phyloP scores from a whole-genome alignment of 1,140 invertebrate species.

The Drosophila subobscura region DNA sequence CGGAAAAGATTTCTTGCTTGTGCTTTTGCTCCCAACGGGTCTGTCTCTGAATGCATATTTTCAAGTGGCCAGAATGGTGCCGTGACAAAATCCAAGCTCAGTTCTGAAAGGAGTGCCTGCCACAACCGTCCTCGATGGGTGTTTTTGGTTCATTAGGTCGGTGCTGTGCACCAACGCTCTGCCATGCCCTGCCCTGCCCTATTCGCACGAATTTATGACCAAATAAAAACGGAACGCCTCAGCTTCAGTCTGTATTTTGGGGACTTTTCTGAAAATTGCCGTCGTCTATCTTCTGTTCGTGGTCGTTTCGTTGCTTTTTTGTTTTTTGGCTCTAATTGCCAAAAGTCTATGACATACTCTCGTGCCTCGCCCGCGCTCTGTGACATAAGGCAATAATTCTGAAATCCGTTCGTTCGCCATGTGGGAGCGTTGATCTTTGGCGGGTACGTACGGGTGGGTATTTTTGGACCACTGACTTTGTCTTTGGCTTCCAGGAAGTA shows the following conservation, averaged over 20 bases:
- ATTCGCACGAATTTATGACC: conserved; percentile 67
- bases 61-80: conserved; percentile 1
- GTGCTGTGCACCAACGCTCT: conserved; percentile 43
- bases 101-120: conserved; percentile 13
- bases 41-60: neutral
- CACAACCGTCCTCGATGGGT: conserved; percentile 19
- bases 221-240: conserved; percentile 66
- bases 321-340: conserved; percentile 66
- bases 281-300: conserved; percentile 13
- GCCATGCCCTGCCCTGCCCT: conserved; percentile 11
- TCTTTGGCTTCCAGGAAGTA: conserved; percentile 68
- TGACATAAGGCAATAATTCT: conserved; percentile 45
- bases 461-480: conserved; percentile 52
- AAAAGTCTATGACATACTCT: conserved; percentile 57
- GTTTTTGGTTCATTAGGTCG: conserved; percentile 32
- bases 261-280: conserved; percentile 48
- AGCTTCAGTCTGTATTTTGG: conserved; percentile 21
- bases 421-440: conserved; percentile 73
- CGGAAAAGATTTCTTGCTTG: conserved; percentile 15
- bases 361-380: conserved; percentile 54
- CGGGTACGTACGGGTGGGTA: conserved; percentile 1
- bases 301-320: conserved; percentile 30
- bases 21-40: neutral
- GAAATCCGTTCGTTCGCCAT: conserved; percentile 31
- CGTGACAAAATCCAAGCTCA: conserved; percentile 36